These are phyloP conservation scores for Oryzaephilus surinamensis DNA, from an alignment of 1,140 invertebrate genomes.

Conservation along the genomic window DNA sequence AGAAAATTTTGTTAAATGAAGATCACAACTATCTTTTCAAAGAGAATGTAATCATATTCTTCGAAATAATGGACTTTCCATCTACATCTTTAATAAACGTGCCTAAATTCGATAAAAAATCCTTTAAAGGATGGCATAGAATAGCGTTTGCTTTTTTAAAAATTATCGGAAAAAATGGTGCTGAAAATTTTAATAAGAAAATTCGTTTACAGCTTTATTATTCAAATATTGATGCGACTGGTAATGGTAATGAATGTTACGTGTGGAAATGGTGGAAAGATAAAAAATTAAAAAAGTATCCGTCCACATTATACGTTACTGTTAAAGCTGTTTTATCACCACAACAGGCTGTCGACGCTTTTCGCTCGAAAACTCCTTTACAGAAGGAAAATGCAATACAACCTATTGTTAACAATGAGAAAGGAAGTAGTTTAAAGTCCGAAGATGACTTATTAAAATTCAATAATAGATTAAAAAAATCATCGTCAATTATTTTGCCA, in stretches of 20 bases:
- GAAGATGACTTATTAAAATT: constrained; percentile 7
- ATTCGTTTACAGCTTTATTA: constrained; percentile 28
- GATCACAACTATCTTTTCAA: constrained; percentile 21
- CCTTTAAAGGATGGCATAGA: constrained; percentile 21
- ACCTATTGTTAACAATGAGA: constrained; percentile 1
- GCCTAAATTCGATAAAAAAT: no score
- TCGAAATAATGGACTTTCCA: constrained; percentile 28
- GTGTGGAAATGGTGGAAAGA: constrained; percentile 27
- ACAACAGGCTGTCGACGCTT: constrained; percentile 16
- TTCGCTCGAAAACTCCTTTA: constrained; percentile 20
- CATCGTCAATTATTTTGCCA: constrained; percentile 23
- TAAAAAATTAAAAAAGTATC: constrained; percentile 28
- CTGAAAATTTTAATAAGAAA: constrained; percentile 24
- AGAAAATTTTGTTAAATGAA: constrained; percentile 29
- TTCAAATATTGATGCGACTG: constrained; percentile 11
- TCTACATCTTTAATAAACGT: constrained; percentile 8
- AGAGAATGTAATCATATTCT: constrained; percentile 25
- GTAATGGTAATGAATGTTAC: constrained; percentile 10
- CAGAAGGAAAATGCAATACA: constrained; percentile 9
- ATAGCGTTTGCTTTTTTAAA: constrained; percentile 33
- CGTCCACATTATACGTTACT: constrained; percentile 25
- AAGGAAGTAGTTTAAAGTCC: not conserved
- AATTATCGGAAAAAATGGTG: constrained; percentile 15
- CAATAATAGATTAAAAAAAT: no score
- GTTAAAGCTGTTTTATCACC: constrained; percentile 18